Conservation (phyloP, 2,113 vertebrate species). For the Mirza zaza region DNA sequence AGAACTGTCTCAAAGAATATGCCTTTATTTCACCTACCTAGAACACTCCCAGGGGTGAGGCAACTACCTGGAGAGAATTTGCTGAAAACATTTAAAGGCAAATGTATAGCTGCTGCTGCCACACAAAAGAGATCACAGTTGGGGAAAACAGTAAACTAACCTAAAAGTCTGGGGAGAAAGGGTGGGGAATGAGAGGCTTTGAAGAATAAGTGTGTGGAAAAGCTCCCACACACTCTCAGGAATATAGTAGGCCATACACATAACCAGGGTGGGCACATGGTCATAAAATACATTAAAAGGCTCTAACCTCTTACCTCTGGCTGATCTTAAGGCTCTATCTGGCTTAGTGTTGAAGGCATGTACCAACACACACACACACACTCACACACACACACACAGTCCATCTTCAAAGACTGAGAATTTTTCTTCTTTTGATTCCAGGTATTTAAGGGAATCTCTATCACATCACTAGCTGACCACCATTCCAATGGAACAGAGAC, state of each 20-base stretch:
- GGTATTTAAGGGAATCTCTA: neutral
- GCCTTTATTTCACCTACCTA: neutral
- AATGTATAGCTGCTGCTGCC: neutral
- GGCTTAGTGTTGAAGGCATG: neutral
- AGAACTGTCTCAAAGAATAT: neutral
- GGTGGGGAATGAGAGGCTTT: neutral
- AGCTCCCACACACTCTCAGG: neutral
- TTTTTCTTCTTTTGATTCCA: neutral
- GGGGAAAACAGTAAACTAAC: neutral
- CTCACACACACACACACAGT: neutral
- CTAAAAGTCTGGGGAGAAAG: neutral
- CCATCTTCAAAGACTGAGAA: neutral
- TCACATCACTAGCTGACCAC: neutral
- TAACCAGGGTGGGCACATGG: neutral
- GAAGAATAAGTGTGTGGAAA: neutral
- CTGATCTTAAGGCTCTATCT: neutral
- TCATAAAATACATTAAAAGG: too few species aligned
- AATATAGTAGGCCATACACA: neutral
- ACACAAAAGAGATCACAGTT: neutral
- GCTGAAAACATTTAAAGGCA: neutral
- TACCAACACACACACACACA: neutral
- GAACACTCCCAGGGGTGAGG: neutral
- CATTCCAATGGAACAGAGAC: neutral
- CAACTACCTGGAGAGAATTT: neutral
- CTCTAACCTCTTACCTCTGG: too few species aligned